Evolutionary conservation across 2,888 invertebrate genomes (phyloP).

Genomic region (Tenodera sinensis): DNA sequence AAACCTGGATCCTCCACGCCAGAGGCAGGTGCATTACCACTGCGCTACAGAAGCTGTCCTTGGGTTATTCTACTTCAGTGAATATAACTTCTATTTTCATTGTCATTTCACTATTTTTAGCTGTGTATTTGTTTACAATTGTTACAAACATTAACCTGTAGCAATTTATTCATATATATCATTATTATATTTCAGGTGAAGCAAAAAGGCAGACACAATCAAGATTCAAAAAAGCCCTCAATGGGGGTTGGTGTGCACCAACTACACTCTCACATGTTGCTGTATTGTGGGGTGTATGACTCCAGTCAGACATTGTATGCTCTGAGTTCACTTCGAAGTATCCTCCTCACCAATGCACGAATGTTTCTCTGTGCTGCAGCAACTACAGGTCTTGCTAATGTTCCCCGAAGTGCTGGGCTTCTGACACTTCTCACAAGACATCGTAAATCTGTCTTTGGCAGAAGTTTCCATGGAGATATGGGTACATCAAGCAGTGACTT

Average conservation of each 20-base stretch:
- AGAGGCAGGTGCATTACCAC: no score
- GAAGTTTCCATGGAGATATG: conserved; percentile 61
- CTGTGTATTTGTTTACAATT: no score
- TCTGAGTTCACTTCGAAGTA: conserved; percentile 67
- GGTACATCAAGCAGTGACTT: conserved; percentile 34
- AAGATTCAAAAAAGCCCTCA: neutral
- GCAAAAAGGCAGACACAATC: neutral
- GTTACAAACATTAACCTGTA: no score
- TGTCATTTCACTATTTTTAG: no score
- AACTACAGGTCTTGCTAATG: conserved; percentile 64
- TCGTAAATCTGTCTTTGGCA: conserved; percentile 72
- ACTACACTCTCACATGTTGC: conserved; percentile 77
- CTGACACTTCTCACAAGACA: conserved; percentile 67
- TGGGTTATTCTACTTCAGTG: no score
- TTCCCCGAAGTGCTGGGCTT: conserved; percentile 52
- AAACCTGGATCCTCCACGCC: no score
- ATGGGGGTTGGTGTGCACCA: conserved; percentile 55
- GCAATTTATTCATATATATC: neutral
- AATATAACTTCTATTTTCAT: no score
- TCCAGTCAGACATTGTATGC: conserved; percentile 70
- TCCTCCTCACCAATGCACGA: conserved; percentile 65
- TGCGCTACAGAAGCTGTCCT: no score
- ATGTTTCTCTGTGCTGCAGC: conserved; percentile 71
- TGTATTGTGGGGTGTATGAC: conserved; percentile 78
- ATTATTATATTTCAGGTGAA: neutral